Evolutionary conservation across 30 jellyfish, hydroid and myxozoan genomes (phyloP).

Genomic region (Hydra vulgaris): DNA sequence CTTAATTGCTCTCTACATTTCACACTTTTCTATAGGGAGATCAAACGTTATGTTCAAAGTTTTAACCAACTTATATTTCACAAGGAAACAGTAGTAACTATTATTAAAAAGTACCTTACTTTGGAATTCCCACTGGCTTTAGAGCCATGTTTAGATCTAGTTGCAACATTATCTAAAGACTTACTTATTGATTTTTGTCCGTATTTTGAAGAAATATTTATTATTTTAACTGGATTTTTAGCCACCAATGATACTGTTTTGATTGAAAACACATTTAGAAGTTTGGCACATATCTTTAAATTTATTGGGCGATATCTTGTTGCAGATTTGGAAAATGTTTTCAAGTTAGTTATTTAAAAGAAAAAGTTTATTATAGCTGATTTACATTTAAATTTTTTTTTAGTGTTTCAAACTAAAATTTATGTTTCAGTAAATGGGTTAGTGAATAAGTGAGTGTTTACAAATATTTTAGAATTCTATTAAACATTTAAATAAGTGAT

Average conservation of each 20-base stretch:
- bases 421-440: too few species aligned
- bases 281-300: constrained; percentile 66
- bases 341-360: constrained; percentile 50
- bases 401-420: too few species aligned
- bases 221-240: constrained; percentile 14
- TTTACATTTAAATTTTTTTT: too few species aligned
- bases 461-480: too few species aligned
- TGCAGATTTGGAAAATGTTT: constrained; percentile 34
- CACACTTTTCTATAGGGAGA: constrained; percentile 30
- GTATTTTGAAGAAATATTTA: constrained; percentile 39
- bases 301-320: constrained; percentile 71
- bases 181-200: constrained; percentile 57
- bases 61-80: constrained; percentile 52
- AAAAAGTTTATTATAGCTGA: too few species aligned
- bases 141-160: constrained; percentile 68
- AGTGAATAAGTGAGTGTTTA: too few species aligned
- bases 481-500: too few species aligned
- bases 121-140: constrained; percentile 32
- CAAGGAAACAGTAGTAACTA: constrained; percentile 42
- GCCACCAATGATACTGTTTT: constrained; percentile 45
- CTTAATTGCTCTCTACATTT: constrained; percentile 67
- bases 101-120: constrained; percentile 28
- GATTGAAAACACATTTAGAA: constrained; percentile 56
- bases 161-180: constrained; percentile 65
- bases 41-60: constrained; percentile 42